phyloP scores from a whole-genome alignment of 2,888 invertebrate genomes.

The Globia sparganii region DNA sequence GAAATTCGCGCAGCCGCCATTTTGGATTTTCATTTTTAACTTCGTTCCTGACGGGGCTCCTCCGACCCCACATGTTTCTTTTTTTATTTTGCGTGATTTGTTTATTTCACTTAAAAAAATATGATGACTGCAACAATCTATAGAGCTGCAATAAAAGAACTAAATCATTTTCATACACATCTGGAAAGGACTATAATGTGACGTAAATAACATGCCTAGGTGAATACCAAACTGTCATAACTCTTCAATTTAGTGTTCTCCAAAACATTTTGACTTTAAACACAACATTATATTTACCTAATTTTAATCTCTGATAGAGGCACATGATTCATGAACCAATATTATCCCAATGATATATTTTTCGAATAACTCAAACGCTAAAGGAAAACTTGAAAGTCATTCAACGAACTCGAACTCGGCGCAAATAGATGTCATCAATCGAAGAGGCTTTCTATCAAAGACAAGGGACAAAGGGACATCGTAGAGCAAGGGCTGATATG shows the following conservation, averaged over 20 bases:
- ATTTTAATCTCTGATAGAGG: neutral
- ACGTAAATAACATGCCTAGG: no score
- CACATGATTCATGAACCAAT: slow-evolving; percentile 32
- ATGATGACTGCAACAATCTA: neutral
- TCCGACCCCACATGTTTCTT: neutral
- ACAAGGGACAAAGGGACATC: slow-evolving; percentile 85
- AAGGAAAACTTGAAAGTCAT: slow-evolving; percentile 79
- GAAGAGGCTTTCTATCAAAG: slow-evolving; percentile 86
- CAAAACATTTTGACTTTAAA: slow-evolving; percentile 2
- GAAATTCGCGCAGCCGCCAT: neutral
- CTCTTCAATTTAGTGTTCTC: neutral
- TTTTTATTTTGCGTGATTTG: slow-evolving; percentile 1
- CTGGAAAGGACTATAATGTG: no score
- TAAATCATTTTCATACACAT: neutral
- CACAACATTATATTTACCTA: neutral
- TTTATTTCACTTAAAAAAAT: neutral
- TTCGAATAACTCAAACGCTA: slow-evolving; percentile 73
- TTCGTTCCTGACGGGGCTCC: neutral
- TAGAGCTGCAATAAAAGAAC: neutral
- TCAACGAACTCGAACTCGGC: slow-evolving; percentile 76
- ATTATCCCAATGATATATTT: slow-evolving; percentile 55
- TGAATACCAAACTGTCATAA: no score
- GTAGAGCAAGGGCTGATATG: slow-evolving; percentile 78
- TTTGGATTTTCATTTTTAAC: neutral
- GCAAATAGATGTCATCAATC: slow-evolving; percentile 88